These are phyloP conservation scores for Sebastes umbrosus DNA, from an alignment of 2,797 vertebrate species.

Conservation along the genomic window DNA sequence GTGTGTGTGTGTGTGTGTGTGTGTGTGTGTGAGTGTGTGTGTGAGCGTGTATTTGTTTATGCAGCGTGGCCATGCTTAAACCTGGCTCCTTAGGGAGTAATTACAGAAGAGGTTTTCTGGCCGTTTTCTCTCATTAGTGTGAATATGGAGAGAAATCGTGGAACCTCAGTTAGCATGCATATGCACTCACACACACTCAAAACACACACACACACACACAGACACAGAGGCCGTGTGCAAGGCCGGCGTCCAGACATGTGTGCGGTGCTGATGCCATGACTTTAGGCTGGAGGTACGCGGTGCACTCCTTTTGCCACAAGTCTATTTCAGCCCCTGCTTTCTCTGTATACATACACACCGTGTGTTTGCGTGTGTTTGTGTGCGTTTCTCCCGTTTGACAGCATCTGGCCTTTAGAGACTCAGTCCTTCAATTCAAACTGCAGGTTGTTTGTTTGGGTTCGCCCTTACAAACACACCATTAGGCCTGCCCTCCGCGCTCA, in stretches of 20 bases:
- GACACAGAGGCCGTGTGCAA: conserved; percentile 5
- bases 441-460: conserved; percentile 78
- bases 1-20: conserved; percentile 14
- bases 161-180: conserved; percentile 30
- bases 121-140: conserved; percentile 75
- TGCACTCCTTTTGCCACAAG: conserved; percentile 56
- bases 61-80: conserved; percentile 56
- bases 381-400: conserved; percentile 63
- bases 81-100: conserved; percentile 75
- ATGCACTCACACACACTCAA: conserved; percentile 1
- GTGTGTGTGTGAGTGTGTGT: conserved; percentile 19
- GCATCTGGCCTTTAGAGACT: conserved; percentile 60
- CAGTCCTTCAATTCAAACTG: conserved; percentile 61
- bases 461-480: conserved; percentile 78
- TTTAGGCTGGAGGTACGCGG: conserved; percentile 51
- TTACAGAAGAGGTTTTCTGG: conserved; percentile 75
- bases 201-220: conserved; percentile 15
- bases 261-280: conserved; percentile 42
- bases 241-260: conserved; percentile 43
- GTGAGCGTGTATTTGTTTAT: conserved; percentile 61
- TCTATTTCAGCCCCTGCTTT: conserved; percentile 69
- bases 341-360: conserved; percentile 42
- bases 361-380: conserved; percentile 53
- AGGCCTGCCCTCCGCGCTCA: conserved; percentile 55
- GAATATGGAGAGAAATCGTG: conserved; percentile 62